These are phyloP conservation scores for Macropodus opercularis DNA, from an alignment of 2,797 vertebrate genomes.

Conservation along the genomic window DNA sequence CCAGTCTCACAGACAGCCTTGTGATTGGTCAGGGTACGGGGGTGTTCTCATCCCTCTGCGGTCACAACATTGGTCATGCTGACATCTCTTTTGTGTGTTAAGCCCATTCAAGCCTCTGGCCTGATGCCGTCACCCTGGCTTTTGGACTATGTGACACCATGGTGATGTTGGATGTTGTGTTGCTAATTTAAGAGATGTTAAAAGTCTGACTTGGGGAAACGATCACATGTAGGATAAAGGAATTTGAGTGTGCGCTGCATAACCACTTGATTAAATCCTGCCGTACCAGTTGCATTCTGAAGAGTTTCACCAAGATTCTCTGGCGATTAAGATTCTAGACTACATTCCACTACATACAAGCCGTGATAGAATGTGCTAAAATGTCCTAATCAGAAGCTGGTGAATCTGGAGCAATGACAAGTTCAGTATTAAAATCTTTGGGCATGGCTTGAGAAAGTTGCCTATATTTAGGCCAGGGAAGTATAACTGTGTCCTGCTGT, in stretches of 20 bases:
- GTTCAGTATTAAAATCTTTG: not conserved
- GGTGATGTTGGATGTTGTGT: conserved; percentile 45
- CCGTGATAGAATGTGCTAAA: conserved; percentile 1
- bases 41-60: conserved; percentile 17
- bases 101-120: conserved; percentile 34
- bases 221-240: conserved; percentile 23
- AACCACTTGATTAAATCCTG: conserved; percentile 19
- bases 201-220: conserved; percentile 27
- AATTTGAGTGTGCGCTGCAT: conserved; percentile 24
- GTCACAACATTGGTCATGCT: conserved; percentile 34
- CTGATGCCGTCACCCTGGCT: conserved; percentile 23
- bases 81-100: conserved; percentile 6
- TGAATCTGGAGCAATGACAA: not conserved
- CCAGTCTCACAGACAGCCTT: conserved; percentile 1
- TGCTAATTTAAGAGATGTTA: conserved; percentile 19
- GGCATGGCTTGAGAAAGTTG: conserved; percentile 8
- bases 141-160: conserved; percentile 22
- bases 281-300: conserved; percentile 20
- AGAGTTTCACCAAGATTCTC: not conserved
- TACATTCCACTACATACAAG: conserved; percentile 20
- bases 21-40: conserved; percentile 54
- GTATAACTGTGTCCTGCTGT: not conserved
- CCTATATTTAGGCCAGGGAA: not conserved
- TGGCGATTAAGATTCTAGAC: conserved; percentile 25
- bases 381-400: conserved; percentile 24